phyloP scores from a whole-genome alignment of 2,888 invertebrate species.

The Oscheius myriophilus region DNA sequence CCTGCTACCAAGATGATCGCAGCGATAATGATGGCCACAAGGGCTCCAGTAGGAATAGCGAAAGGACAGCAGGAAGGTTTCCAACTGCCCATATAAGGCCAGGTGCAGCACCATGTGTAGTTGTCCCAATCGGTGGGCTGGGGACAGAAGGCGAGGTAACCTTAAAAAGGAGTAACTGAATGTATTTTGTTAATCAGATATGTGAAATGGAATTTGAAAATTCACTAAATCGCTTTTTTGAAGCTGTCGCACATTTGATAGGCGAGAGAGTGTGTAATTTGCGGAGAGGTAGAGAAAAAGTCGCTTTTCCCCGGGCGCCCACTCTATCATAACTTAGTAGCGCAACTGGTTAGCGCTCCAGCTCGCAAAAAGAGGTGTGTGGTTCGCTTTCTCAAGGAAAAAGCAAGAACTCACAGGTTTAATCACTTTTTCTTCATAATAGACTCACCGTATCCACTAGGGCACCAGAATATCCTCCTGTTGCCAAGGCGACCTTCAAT shows the following conservation, averaged over 20 bases:
- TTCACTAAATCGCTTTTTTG: no score
- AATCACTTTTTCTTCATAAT: not conserved
- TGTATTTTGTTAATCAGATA: no score
- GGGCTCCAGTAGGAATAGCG: conserved; percentile 70
- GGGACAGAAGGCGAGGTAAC: conserved; percentile 70
- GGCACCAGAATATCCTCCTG: conserved; percentile 70
- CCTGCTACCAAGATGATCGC: conserved; percentile 65
- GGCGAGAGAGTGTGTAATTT: no score
- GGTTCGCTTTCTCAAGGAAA: no score
- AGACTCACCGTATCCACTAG: conserved; percentile 68
- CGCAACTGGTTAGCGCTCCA: no score
- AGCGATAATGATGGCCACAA: conserved; percentile 69
- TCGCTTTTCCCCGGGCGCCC: no score
- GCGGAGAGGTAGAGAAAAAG: no score
- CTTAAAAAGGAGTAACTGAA: conserved; percentile 36
- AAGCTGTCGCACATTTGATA: no score
- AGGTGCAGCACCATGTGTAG: conserved; percentile 69
- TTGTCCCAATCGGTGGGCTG: conserved; percentile 71
- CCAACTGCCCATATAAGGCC: conserved; percentile 69
- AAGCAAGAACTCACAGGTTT: no score
- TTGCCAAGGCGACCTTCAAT: conserved; percentile 70
- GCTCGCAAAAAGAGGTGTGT: no score
- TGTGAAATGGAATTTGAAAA: no score
- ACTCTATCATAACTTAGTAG: no score
- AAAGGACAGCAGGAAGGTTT: conserved; percentile 71